These are phyloP conservation scores for Nothocercus nigrocapillus DNA, from an alignment of 2,113 vertebrate genomes.

Conservation along the genomic window DNA sequence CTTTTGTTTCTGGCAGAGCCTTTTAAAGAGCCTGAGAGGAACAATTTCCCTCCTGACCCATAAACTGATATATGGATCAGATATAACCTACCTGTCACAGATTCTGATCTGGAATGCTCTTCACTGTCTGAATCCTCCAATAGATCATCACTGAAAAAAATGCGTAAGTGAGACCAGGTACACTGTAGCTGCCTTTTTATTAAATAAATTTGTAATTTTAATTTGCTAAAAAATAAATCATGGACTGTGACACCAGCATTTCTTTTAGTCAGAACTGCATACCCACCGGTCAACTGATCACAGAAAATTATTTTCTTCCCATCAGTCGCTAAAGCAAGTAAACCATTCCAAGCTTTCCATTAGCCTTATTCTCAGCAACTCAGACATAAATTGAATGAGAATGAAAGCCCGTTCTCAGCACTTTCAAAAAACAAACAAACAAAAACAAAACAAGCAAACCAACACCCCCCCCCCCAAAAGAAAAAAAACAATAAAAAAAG, in stretches of 20 bases:
- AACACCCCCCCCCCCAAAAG: no score
- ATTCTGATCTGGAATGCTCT: slow-evolving; percentile 98
- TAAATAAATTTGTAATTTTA: neutral
- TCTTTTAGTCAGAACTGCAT: neutral
- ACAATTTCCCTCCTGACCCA: neutral
- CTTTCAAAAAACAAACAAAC: neutral
- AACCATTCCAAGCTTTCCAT: neutral
- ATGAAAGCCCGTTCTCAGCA: neutral
- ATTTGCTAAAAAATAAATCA: neutral
- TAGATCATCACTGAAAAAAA: slow-evolving; percentile 89
- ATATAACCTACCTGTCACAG: slow-evolving; percentile 87
- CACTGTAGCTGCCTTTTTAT: neutral
- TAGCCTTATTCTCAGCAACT: neutral
- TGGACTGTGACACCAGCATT: neutral
- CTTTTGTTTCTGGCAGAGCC: neutral
- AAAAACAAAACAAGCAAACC: no score
- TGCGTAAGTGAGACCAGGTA: neutral
- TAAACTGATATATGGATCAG: neutral
- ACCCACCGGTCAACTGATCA: neutral
- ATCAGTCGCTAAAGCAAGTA: neutral
- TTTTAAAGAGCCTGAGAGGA: neutral
- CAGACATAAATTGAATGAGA: neutral
- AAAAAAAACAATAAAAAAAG: neutral
- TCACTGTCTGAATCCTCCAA: slow-evolving; percentile 98
- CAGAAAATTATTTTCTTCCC: neutral